These are phyloP conservation scores for Zophobas atratus DNA, from an alignment of 1,140 invertebrate genomes.

Conservation along the genomic window DNA sequence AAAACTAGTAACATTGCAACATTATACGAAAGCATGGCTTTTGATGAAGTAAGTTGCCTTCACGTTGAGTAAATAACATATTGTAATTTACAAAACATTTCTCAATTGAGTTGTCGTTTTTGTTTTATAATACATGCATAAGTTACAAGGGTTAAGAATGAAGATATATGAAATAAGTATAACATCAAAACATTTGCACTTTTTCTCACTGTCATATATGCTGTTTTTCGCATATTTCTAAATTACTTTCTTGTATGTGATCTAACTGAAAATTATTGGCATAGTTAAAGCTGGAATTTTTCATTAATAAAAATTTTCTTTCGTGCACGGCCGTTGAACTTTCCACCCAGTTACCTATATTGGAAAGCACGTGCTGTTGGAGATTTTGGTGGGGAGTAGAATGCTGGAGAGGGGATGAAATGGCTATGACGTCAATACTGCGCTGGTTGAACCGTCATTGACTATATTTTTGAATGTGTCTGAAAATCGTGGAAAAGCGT, in stretches of 20 bases:
- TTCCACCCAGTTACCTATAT: conserved; percentile 63
- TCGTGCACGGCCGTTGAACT: conserved; percentile 58
- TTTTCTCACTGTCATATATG: background rate
- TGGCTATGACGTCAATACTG: conserved; percentile 56
- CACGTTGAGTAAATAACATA: too few species aligned
- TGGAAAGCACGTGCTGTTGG: conserved; percentile 53
- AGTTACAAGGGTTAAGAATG: too few species aligned
- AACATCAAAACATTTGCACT: too few species aligned
- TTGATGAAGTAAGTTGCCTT: too few species aligned
- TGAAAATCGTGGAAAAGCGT: conserved; percentile 38
- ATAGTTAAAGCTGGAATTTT: background rate
- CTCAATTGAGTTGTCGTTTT: too few species aligned
- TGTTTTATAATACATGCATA: too few species aligned
- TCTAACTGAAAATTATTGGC: too few species aligned
- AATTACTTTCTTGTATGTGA: background rate
- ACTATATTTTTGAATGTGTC: conserved; percentile 38
- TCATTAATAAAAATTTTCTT: conserved; percentile 34
- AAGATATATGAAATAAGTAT: too few species aligned
- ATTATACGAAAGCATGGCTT: too few species aligned
- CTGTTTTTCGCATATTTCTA: background rate
- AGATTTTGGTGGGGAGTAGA: conserved; percentile 51
- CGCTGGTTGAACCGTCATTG: conserved; percentile 41
- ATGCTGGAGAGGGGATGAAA: conserved; percentile 27
- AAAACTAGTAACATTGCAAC: too few species aligned
- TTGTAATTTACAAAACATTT: too few species aligned